Conservation (phyloP, 2,113 vertebrate genomes). For the Circaetus gallicus region DNA sequence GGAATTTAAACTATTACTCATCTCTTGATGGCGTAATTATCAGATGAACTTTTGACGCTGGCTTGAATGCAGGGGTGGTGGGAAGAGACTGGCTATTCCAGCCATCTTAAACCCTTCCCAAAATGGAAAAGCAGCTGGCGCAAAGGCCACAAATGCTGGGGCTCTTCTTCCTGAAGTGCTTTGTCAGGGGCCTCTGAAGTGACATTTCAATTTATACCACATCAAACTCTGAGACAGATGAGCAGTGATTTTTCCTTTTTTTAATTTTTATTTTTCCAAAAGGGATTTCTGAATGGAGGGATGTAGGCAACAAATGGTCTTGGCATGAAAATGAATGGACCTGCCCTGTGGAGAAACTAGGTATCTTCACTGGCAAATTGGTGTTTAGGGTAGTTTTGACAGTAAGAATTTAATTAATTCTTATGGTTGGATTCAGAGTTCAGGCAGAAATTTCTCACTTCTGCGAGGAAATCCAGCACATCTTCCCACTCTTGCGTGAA, state of each 20-base stretch:
- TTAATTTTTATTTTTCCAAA: neutral
- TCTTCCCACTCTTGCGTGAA: neutral
- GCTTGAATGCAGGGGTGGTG: neutral
- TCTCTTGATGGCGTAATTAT: neutral
- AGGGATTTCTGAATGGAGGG: neutral
- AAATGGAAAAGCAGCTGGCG: slow-evolving; percentile 47
- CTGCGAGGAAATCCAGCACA: neutral
- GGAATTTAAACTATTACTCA: slow-evolving; percentile 29
- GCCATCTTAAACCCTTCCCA: slow-evolving; percentile 43
- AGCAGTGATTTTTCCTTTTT: neutral
- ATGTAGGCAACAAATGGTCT: neutral
- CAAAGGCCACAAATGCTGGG: slow-evolving; percentile 23
- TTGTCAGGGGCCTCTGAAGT: neutral
- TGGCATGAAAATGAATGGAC: neutral
- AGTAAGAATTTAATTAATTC: neutral
- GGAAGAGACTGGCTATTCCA: slow-evolving; percentile 54
- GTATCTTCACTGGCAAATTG: neutral
- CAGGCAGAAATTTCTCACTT: neutral
- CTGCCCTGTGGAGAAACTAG: neutral
- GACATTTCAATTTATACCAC: neutral
- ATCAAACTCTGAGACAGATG: neutral
- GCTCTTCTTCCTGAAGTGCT: slow-evolving; percentile 15
- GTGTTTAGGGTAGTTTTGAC: neutral
- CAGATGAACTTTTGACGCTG: slow-evolving; percentile 2
- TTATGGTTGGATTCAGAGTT: neutral